Percentiles rank a stretch among this genome's conserved stretches.
Evolutionary conservation across 2,113 vertebrate species (phyloP).

Genomic region (Tupaia chinensis): DNA sequence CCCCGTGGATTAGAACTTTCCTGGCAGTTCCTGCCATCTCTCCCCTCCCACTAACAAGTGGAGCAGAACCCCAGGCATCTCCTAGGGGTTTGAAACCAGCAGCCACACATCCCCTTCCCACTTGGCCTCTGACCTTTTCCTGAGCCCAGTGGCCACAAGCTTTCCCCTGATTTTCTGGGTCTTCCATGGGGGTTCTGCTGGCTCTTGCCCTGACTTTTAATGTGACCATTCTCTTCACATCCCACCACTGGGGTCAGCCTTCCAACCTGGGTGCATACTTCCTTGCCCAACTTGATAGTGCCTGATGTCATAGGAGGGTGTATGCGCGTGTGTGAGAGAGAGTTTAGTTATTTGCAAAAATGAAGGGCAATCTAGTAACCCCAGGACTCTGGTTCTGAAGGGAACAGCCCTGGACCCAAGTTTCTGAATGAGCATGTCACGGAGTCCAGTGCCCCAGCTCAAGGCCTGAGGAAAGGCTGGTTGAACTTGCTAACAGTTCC

Average conservation of each 20-base stretch:
- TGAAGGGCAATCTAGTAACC: neutral
- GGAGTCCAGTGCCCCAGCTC: neutral
- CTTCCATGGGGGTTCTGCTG: neutral
- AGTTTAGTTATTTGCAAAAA: neutral
- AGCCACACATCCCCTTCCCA: neutral
- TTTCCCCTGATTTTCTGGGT: neutral
- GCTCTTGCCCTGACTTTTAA: neutral
- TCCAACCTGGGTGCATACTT: neutral
- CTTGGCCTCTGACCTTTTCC: neutral
- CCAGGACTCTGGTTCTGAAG: neutral
- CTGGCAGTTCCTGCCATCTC: neutral
- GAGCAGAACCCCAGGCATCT: neutral
- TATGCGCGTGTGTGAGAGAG: too few relatives aligned
- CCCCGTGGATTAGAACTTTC: accelerated
- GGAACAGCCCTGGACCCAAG: neutral
- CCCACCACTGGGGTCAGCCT: neutral
- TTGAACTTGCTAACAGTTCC: neutral
- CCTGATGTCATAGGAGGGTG: neutral
- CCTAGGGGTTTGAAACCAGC: neutral
- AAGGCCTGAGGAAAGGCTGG: neutral
- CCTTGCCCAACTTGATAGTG: neutral
- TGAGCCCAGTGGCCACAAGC: neutral
- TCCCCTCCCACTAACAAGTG: neutral
- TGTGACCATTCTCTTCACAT: neutral
- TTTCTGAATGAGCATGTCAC: neutral